These are phyloP conservation scores for Protodeltote pygarga DNA, from an alignment of 2,888 invertebrate genomes.

Conservation along the genomic window DNA sequence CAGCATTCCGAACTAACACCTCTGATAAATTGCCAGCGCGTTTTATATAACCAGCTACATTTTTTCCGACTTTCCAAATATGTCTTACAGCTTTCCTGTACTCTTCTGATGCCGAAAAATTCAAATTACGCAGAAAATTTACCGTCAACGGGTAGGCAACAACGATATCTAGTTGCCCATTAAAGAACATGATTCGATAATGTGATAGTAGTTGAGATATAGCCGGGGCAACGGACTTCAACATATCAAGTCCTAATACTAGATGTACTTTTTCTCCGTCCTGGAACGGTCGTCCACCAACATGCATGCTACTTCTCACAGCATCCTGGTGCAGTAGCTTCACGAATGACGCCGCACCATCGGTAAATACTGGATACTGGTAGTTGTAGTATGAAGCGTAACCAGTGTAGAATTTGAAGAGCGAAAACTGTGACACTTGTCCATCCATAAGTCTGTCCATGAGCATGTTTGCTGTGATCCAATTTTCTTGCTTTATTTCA, in stretches of 20 bases:
- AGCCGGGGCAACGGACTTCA: conserved; percentile 85
- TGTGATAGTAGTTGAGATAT: conserved; percentile 76
- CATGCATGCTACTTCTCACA: conserved; percentile 86
- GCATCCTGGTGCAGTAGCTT: conserved; percentile 64
- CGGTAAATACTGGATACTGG: conserved; percentile 80
- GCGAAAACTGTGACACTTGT: conserved; percentile 63
- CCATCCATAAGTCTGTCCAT: conserved; percentile 89
- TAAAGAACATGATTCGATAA: conserved; percentile 88
- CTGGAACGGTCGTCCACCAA: conserved; percentile 86
- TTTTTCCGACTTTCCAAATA: conserved; percentile 89
- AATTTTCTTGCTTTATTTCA: conserved; percentile 88
- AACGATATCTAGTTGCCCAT: conserved; percentile 89
- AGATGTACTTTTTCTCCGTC: conserved; percentile 79
- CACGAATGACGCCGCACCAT: conserved; percentile 70
- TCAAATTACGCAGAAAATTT: conserved; percentile 89
- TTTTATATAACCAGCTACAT: conserved; percentile 91
- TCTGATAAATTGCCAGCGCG: conserved; percentile 90
- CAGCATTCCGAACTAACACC: conserved; percentile 91
- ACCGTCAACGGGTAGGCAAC: conserved; percentile 87
- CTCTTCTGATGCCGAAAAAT: conserved; percentile 87
- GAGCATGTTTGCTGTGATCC: conserved; percentile 88
- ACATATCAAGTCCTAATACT: conserved; percentile 84
- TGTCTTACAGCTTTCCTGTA: conserved; percentile 88
- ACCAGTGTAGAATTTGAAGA: conserved; percentile 90
- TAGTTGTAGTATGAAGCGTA: conserved; percentile 91